These are phyloP conservation scores for Eospalax fontanierii DNA, from an alignment of 2,797 vertebrate genomes.

Conservation along the genomic window DNA sequence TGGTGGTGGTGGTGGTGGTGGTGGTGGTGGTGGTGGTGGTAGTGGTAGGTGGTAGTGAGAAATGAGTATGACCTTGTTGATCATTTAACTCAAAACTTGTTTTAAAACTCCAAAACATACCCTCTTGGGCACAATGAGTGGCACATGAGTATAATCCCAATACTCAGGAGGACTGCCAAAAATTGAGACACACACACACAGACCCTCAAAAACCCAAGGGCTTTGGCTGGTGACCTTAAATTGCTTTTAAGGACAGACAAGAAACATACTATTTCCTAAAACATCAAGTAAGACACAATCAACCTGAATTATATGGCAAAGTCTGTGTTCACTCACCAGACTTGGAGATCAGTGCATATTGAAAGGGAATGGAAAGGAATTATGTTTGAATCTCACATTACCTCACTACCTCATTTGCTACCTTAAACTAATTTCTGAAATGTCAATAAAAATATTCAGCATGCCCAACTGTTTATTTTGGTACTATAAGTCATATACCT, in stretches of 20 bases:
- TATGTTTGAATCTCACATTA: constrained; percentile 40
- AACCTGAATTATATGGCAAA: constrained; percentile 36
- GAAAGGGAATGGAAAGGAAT: background rate
- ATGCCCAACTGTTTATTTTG: background rate
- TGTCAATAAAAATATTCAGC: constrained; percentile 18
- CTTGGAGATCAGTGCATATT: background rate
- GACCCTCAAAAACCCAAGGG: background rate
- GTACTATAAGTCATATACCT: constrained; percentile 18
- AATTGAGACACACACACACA: background rate
- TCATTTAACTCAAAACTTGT: background rate
- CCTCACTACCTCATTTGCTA: constrained; percentile 55
- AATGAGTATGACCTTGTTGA: background rate
- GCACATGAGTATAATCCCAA: background rate
- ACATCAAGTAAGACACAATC: constrained; percentile 8
- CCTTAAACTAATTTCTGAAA: constrained; percentile 18
- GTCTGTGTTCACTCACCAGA: constrained; percentile 23
- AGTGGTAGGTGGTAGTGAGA: too few relatives aligned
- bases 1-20: too few relatives aligned
- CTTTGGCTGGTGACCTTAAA: constrained; percentile 22
- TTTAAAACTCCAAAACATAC: background rate
- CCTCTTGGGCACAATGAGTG: background rate
- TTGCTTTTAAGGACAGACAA: constrained; percentile 38
- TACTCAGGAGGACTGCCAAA: background rate
- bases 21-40: too few relatives aligned
- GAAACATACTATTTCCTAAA: constrained; percentile 45